These are phyloP conservation scores for Erpetoichthys calabaricus DNA, from an alignment of 2,797 vertebrate genomes.

Conservation along the genomic window DNA sequence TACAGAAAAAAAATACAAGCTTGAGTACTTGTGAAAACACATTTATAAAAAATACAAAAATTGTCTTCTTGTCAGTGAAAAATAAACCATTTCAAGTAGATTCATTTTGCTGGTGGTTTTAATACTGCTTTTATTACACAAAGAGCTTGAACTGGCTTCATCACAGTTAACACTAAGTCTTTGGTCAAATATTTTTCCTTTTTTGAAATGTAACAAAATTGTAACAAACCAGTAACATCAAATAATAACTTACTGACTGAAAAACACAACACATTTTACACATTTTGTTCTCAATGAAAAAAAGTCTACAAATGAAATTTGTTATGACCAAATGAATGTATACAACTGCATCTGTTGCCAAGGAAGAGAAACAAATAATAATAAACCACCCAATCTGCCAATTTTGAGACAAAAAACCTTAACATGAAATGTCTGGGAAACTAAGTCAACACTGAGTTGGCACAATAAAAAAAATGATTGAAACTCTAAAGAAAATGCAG, in stretches of 20 bases:
- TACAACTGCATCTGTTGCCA: neutral
- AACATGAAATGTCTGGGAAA: neutral
- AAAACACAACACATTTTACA: conserved; percentile 33
- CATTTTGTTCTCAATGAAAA: conserved; percentile 6
- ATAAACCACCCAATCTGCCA: neutral
- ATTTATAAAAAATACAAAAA: too few relatives aligned
- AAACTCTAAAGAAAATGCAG: neutral
- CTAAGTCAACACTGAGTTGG: neutral
- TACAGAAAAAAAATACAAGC: too few relatives aligned
- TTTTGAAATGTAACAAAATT: conserved; percentile 25
- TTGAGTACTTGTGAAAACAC: too few relatives aligned
- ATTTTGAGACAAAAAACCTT: neutral
- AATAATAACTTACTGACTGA: conserved; percentile 43
- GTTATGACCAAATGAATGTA: neutral
- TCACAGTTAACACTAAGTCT: conserved; percentile 28
- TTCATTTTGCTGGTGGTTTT: conserved; percentile 30
- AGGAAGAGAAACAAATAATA: neutral
- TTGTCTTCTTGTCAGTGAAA: neutral
- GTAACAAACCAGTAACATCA: conserved; percentile 27
- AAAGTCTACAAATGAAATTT: conserved; percentile 19
- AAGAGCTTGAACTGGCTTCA: conserved; percentile 10
- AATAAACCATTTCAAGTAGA: conserved; percentile 11
- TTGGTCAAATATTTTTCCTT: conserved; percentile 38
- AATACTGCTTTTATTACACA: conserved; percentile 33
- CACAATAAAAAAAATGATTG: neutral